A percentile compares a stretch with the other conserved stretches of the same genome.
phyloP scores from a whole-genome alignment of 2,888 invertebrate genomes.

The Tachina grossa region DNA sequence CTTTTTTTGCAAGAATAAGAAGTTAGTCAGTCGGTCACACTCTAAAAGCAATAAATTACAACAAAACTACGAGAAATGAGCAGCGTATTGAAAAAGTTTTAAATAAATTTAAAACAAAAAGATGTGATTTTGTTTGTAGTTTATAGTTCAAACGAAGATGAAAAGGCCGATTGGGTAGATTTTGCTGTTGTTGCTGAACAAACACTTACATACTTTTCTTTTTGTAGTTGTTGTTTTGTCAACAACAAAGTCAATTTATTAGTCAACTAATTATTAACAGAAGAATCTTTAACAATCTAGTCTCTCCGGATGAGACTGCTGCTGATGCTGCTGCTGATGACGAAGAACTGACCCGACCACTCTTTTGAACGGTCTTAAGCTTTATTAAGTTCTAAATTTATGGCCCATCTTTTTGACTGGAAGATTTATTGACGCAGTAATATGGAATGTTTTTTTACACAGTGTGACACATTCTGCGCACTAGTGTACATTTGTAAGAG shows the following conservation, averaged over 20 bases:
- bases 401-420: conserved; percentile 67
- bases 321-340: conserved; percentile 14
- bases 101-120: conserved; percentile 51
- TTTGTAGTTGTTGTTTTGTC: conserved; percentile 37
- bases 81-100: not conserved
- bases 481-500: not conserved
- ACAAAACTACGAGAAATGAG: conserved; percentile 31
- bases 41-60: conserved; percentile 47
- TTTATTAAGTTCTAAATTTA: conserved; percentile 69
- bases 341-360: conserved; percentile 17
- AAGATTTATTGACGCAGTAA: conserved; percentile 69
- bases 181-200: not conserved
- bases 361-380: conserved; percentile 37
- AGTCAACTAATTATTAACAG: conserved; percentile 66
- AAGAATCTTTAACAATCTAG: conserved; percentile 44
- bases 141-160: conserved; percentile 27
- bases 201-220: conserved; percentile 4
- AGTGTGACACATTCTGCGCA: conserved; percentile 66
- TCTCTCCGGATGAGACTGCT: conserved; percentile 5
- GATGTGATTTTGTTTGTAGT: conserved; percentile 29
- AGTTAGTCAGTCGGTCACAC: conserved; percentile 16
- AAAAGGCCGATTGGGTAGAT: not conserved
- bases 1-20: not conserved
- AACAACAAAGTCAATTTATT: conserved; percentile 61
- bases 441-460: conserved; percentile 53